Percentiles rank a stretch among this genome's conserved stretches.
phyloP scores from a whole-genome alignment of 2,888 invertebrate species.

The Anagyrus pseudococci region DNA sequence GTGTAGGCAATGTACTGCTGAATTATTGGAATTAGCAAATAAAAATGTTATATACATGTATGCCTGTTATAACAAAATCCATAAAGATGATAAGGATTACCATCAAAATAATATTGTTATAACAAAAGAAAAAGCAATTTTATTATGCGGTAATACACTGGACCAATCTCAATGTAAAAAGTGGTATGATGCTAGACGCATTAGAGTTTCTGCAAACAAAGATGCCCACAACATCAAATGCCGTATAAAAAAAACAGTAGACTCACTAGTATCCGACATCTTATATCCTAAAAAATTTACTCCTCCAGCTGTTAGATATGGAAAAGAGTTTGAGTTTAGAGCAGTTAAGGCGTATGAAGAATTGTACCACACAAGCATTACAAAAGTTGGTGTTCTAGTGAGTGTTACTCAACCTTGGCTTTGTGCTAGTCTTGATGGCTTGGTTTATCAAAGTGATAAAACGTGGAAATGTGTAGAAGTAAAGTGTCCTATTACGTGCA shows the following conservation, averaged over 20 bases:
- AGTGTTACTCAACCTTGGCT: constrained; percentile 37
- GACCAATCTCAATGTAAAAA: not conserved
- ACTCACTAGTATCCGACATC: constrained; percentile 24
- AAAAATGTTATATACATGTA: not conserved
- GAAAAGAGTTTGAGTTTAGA: constrained; percentile 5
- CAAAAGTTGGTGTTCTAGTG: constrained; percentile 32
- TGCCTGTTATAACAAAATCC: not conserved
- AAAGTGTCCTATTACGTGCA: not conserved
- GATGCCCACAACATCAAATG: constrained; percentile 31
- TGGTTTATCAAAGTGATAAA: not conserved
- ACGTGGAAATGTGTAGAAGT: not conserved
- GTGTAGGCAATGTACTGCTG: not conserved
- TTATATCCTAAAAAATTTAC: constrained; percentile 18
- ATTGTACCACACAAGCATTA: constrained; percentile 16
- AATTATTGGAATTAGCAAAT: not conserved
- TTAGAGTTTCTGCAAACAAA: constrained; percentile 5
- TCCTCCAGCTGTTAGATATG: not conserved
- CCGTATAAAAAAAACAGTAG: constrained; percentile 22
- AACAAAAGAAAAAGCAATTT: not conserved
- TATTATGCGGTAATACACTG: not conserved
- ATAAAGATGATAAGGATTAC: not conserved
- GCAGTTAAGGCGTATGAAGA: constrained; percentile 27
- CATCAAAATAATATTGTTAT: not conserved
- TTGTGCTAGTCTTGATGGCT: constrained; percentile 29
- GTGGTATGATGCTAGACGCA: not conserved